phyloP scores from a whole-genome alignment of 2,797 vertebrate species.

The Ambastaia sidthimunki region DNA sequence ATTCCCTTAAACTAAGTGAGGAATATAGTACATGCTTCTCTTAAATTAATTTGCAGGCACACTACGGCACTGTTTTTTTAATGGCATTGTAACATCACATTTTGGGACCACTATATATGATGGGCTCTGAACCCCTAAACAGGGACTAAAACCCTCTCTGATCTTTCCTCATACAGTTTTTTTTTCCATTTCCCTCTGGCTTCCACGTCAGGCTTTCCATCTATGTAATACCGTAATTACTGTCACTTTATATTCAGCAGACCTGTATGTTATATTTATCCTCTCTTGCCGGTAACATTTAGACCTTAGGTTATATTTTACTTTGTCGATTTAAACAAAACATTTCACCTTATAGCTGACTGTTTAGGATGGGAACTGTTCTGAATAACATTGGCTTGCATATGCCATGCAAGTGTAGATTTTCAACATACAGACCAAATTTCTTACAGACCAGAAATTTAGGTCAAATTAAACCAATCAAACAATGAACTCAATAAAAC shows the following conservation, averaged over 20 bases:
- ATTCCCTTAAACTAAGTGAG: conserved; percentile 29
- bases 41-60: not conserved
- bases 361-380: conserved; percentile 7
- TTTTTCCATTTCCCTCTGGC: conserved; percentile 15
- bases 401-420: not conserved
- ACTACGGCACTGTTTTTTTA: not conserved
- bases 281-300: conserved; percentile 24
- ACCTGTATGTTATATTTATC: conserved; percentile 35
- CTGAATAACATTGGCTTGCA: not conserved
- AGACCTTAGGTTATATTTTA: conserved; percentile 35
- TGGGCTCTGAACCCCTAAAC: not conserved
- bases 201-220: conserved; percentile 35
- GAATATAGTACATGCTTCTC: not conserved
- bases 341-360: conserved; percentile 31
- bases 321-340: conserved; percentile 22
- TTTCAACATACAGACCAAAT: not conserved
- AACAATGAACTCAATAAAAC: not conserved
- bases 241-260: conserved; percentile 40
- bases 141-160: conserved; percentile 13
- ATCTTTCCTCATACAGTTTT: conserved; percentile 1
- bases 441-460: not conserved
- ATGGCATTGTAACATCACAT: not conserved
- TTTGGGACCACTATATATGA: not conserved
- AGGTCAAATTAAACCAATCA: conserved; percentile 21
- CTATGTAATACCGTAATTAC: conserved; percentile 40